Evolutionary conservation across 2,888 invertebrate species (phyloP), one percentile per base, ranked within the genome.

Genomic region (Marronus borbonicus): DNA sequence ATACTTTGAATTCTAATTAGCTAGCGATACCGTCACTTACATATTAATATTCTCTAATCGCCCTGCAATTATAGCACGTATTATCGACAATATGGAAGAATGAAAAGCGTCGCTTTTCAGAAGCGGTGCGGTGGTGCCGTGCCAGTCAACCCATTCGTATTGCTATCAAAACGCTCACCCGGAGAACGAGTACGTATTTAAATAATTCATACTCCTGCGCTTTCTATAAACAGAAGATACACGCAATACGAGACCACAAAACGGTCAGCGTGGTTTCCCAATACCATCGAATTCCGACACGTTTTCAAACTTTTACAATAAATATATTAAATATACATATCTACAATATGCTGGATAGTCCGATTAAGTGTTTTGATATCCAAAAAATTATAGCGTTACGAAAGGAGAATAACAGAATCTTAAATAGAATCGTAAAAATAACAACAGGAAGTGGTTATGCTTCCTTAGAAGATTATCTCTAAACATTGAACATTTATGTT

Each of bases 271-370:
- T 28, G 68, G 24, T 68, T 68, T 68, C 68, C 50, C 68, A 68
- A 68, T 24, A 68, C 24, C 20, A 28, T 68, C 28, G 50, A 24
- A 68, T 68, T 68, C 68, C 68, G 14, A 24, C 68, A 68, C 68
- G 68, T 68, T 66, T 8, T 28, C 66, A 14, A 12, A 28, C 68
- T 50, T 68, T 68, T 68, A 31, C 62, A 28, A 28, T 28, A 17
- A 28, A 12, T 28, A 62, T 2, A 62, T 36, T 36, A 36, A 36
- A 5, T 36, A 36, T 5, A 36, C 0, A 36, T 5, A 36, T 5
- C 31, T 36, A 5, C 31, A 36, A 36, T 36, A 44, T 12, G 44
- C 44, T 44, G 12, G 44, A 12, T 44, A 12, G 44, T 12, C 44
- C 2, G 44, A 44, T 44, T 44, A 44, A 2, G 24, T 44, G 44